These are phyloP conservation scores for Drepanosiphum platanoidis DNA, from an alignment of 2,888 invertebrate genomes.

Conservation along the genomic window DNA sequence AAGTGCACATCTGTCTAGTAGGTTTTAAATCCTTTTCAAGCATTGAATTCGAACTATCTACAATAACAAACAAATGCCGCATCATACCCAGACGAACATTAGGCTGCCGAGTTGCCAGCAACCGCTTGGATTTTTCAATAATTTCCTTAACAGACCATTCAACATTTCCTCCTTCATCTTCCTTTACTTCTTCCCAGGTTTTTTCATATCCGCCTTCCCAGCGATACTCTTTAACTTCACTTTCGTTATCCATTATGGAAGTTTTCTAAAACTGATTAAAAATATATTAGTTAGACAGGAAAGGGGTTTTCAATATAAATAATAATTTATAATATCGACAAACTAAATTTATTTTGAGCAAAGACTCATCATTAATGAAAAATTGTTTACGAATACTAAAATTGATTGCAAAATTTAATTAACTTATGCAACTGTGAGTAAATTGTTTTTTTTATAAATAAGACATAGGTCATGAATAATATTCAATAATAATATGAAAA, in stretches of 20 bases:
- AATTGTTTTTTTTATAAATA: no score
- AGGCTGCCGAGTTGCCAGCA: constrained; percentile 38
- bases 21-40: constrained; percentile 94
- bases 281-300: not conserved
- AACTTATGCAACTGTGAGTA: no score
- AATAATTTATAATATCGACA: not conserved
- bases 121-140: constrained; percentile 83
- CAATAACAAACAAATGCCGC: constrained; percentile 90
- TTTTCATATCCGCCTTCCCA: constrained; percentile 97
- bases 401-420: no score
- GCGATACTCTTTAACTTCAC: constrained; percentile 87
- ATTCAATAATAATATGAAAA: no score
- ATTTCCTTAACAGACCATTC: constrained; percentile 91
- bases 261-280: not conserved
- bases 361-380: no score
- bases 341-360: no score
- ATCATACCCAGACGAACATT: constrained; percentile 93
- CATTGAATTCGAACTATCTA: constrained; percentile 97
- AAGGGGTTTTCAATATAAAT: not conserved
- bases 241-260: constrained; percentile 73
- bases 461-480: no score
- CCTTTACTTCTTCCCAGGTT: constrained; percentile 96
- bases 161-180: constrained; percentile 93
- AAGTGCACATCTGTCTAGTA: constrained; percentile 83
- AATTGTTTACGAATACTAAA: no score